Conservation (phyloP, 2,888 invertebrate genomes). For the Thereva nobilitata region DNA sequence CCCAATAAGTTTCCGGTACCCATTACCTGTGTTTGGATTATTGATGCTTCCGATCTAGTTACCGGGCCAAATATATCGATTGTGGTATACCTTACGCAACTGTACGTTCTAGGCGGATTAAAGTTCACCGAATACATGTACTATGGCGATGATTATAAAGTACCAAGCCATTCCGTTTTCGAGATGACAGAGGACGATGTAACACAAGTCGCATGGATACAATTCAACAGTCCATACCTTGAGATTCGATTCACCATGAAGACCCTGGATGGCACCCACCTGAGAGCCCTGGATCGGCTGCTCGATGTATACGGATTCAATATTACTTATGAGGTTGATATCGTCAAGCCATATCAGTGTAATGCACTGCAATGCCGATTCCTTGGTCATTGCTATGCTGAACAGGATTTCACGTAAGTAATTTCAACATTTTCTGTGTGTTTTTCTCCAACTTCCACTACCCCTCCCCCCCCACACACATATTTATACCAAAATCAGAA, state of each 20-base stretch:
- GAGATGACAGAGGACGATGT: slow-evolving; percentile 76
- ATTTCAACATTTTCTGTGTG: slow-evolving; percentile 29
- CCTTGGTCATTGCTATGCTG: slow-evolving; percentile 81
- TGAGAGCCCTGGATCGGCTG: slow-evolving; percentile 78
- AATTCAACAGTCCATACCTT: slow-evolving; percentile 72
- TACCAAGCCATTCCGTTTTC: slow-evolving; percentile 69
- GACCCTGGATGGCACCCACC: slow-evolving; percentile 77
- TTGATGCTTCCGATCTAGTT: slow-evolving; percentile 73
- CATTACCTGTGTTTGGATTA: slow-evolving; percentile 84
- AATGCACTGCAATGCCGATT: slow-evolving; percentile 81
- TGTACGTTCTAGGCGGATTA: slow-evolving; percentile 79
- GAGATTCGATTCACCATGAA: slow-evolving; percentile 77
- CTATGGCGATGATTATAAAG: slow-evolving; percentile 70
- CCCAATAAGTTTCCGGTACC: slow-evolving; percentile 81
- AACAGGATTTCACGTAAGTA: slow-evolving; percentile 73
- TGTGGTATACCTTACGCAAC: slow-evolving; percentile 84
- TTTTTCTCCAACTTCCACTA: not conserved
- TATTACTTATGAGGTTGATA: slow-evolving; percentile 82
- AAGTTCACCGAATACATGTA: slow-evolving; percentile 77
- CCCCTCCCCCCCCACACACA: not conserved
- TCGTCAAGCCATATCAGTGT: slow-evolving; percentile 68
- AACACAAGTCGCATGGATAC: slow-evolving; percentile 66
- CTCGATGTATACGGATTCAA: slow-evolving; percentile 90
- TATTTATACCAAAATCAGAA: not conserved
- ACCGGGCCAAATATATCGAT: slow-evolving; percentile 68